Conservation (phyloP, 2,113 vertebrate genomes). For the Sphaerodactylus townsendi region DNA sequence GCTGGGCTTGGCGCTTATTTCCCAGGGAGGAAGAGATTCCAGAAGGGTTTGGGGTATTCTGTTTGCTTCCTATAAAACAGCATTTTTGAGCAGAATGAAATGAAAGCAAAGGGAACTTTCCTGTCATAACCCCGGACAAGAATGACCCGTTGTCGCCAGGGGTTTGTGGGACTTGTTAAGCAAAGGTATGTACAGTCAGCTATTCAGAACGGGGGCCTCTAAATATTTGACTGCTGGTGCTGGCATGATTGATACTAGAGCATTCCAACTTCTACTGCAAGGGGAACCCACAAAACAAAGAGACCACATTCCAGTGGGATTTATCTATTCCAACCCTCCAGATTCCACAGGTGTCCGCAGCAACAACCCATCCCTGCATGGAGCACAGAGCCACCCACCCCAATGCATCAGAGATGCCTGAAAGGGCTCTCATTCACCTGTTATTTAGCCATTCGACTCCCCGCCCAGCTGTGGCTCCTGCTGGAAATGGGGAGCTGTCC, state of each 20-base stretch:
- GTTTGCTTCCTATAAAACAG: background rate
- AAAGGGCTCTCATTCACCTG: too few relatives aligned
- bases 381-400: too few relatives aligned
- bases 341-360: too few relatives aligned
- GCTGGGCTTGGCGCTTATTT: background rate
- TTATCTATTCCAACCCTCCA: too few relatives aligned
- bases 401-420: too few relatives aligned
- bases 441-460: too few relatives aligned
- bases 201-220: background rate
- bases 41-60: background rate
- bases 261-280: background rate
- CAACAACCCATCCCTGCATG: too few relatives aligned
- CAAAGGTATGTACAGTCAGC: too few relatives aligned
- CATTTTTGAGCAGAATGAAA: background rate
- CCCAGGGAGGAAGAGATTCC: background rate
- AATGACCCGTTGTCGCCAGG: background rate
- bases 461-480: too few relatives aligned
- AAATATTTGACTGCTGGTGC: too few relatives aligned
- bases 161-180: background rate
- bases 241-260: background rate
- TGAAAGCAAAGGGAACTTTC: accelerated
- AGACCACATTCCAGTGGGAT: too few relatives aligned
- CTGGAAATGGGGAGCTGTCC: too few relatives aligned
- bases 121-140: background rate
- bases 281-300: background rate